Percentiles rank a stretch among this genome's conserved stretches.
phyloP scores from a whole-genome alignment of 1,140 invertebrate genomes.

The Musca vetustissima region DNA sequence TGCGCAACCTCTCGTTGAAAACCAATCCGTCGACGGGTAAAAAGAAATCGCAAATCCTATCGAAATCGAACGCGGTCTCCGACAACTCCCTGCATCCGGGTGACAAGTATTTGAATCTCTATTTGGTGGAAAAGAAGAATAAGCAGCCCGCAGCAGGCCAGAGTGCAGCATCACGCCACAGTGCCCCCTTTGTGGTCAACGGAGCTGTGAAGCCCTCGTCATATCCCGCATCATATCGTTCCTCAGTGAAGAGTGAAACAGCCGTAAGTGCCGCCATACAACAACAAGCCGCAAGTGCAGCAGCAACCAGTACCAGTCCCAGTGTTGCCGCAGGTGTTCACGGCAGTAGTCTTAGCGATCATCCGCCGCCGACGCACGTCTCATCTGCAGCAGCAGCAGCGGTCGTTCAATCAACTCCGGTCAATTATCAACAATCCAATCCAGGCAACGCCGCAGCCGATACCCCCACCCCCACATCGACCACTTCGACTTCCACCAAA shows the following conservation, averaged over 20 bases:
- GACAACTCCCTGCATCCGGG: slow-evolving; percentile 53
- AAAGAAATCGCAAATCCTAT: slow-evolving; percentile 49
- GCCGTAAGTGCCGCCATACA: slow-evolving; percentile 21
- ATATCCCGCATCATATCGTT: slow-evolving; percentile 45
- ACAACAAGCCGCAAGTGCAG: slow-evolving; percentile 36
- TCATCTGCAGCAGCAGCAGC: slow-evolving; percentile 35
- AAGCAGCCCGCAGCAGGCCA: slow-evolving; percentile 27
- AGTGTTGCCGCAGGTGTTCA: background rate
- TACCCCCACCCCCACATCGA: background rate
- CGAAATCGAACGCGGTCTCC: slow-evolving; percentile 53
- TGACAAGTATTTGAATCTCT: slow-evolving; percentile 53
- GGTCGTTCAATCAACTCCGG: too few relatives aligned
- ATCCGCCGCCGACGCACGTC: slow-evolving; percentile 12
- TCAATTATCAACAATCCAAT: too few relatives aligned
- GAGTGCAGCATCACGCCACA: slow-evolving; percentile 3
- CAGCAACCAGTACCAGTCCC: slow-evolving; percentile 30
- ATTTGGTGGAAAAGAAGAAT: slow-evolving; percentile 51
- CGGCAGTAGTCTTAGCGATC: background rate
- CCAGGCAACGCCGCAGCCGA: slow-evolving; percentile 35
- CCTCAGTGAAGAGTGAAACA: slow-evolving; percentile 43
- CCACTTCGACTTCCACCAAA: too few relatives aligned
- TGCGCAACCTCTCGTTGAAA: slow-evolving; percentile 51
- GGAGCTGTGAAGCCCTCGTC: slow-evolving; percentile 43
- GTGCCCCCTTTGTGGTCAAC: slow-evolving; percentile 39
- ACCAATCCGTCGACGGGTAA: slow-evolving; percentile 40